Evolutionary conservation across 1,140 invertebrate genomes (phyloP).

Genomic region (Scaptomyza pallida): DNA sequence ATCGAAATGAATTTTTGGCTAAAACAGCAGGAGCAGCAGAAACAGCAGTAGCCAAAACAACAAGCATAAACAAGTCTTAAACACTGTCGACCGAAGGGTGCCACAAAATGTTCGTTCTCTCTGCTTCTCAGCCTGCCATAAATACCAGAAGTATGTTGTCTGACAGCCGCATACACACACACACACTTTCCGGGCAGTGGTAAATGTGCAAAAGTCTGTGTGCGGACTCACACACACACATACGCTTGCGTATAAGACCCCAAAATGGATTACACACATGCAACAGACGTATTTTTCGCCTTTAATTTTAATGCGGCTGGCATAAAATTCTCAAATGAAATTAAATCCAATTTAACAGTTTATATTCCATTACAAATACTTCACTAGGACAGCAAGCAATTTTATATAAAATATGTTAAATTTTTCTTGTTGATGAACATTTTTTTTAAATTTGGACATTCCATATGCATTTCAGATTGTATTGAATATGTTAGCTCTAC

Average conservation of each 20-base stretch:
- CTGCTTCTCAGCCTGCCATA: conserved; percentile 16
- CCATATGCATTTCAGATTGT: too few species aligned
- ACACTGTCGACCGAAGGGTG: conserved; percentile 12
- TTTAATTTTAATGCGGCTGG: conserved; percentile 38
- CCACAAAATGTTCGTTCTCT: background rate
- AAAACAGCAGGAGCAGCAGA: conserved; percentile 36
- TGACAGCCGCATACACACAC: conserved; percentile 27
- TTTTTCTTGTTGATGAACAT: too few species aligned
- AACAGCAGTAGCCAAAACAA: conserved; percentile 32
- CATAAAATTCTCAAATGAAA: conserved; percentile 18
- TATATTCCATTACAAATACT: too few species aligned
- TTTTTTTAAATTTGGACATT: too few species aligned
- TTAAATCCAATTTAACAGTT: background rate
- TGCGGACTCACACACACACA: background rate
- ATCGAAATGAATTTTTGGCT: conserved; percentile 52
- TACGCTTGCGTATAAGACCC: background rate
- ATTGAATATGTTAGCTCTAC: too few species aligned
- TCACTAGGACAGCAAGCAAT: too few species aligned
- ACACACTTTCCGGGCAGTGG: background rate
- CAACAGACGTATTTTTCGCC: conserved; percentile 16
- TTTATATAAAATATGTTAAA: too few species aligned
- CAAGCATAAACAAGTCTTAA: conserved; percentile 47
- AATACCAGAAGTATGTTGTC: conserved; percentile 50
- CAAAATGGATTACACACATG: conserved; percentile 27
- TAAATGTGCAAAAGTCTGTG: background rate